Evolutionary conservation across 1,140 invertebrate species (phyloP), one percentile per base, ranked within the genome.

Genomic region (Triops longicaudatus): DNA sequence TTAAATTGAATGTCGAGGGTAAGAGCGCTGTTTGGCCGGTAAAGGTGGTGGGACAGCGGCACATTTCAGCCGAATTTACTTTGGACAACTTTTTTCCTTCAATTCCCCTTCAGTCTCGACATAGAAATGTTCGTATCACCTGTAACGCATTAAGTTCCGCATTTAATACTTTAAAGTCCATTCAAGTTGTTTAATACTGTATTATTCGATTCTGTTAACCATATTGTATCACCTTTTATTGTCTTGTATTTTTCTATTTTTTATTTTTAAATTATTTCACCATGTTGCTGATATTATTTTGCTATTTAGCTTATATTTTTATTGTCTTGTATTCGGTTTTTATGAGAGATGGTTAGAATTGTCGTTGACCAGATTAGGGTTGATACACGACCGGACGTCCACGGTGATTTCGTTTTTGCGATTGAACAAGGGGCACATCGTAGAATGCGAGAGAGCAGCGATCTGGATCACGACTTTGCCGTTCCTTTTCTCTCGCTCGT

Each of bases 311-410:
- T 22, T 63, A n/a, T 63, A 14, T 63, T 63, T 63, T 63, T 63
- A 6, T 22, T 63, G 22, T 17, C 17, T 44, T 12, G 4, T 22
- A 3, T 63, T 63, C 6, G 31, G 31, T 63, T n/a, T n/a, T 63
- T 11, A 63, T 22, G 50, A 17, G 50, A 22, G 50, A 6, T 14
- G 22, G 10, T 63, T 63, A 14, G 50, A 17, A n/a, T 63, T 10
- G 50, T 63, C 50, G 50, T 63, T 63, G 50, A 63, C 50, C 50
- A 63, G 50, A 63, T 63, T 63, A 63, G 50, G 22, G 10, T 63
- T 63, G 50, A 63, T 63, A 63, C 50, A 63, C 17, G 17, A 63
- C 50, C 50, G 50, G 50, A 17, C 17, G 22, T 63, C 17, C 17
- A 22, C 50, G n/a, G 50, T 22, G 11, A 63, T 63, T 9, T 22